Percentiles rank a stretch among this genome's conserved stretches.
phyloP scores from a whole-genome alignment of 2,113 vertebrate species.

The Junco hyemalis region DNA sequence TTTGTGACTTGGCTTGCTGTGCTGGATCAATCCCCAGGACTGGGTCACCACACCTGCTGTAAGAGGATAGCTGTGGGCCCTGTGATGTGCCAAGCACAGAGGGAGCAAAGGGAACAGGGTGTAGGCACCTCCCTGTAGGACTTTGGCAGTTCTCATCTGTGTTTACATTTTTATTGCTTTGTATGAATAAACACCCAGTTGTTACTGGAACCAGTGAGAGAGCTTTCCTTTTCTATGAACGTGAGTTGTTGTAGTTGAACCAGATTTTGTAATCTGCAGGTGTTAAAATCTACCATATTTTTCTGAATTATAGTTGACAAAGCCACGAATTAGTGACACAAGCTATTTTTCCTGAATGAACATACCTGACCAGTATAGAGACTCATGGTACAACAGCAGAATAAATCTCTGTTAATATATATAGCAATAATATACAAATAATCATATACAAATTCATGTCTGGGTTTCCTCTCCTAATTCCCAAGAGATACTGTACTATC shows the following conservation, averaged over 20 bases:
- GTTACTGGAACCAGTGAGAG: slow-evolving; percentile 36
- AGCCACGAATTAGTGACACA: slow-evolving; percentile 68
- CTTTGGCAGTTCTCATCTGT: neutral
- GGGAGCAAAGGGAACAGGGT: neutral
- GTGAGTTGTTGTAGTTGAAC: neutral
- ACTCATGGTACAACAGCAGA: slow-evolving; percentile 75
- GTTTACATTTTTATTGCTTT: neutral
- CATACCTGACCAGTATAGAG: slow-evolving; percentile 30
- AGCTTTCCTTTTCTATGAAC: slow-evolving; percentile 65
- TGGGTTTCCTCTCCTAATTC: slow-evolving; percentile 66
- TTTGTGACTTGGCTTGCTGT: neutral
- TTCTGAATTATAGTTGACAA: slow-evolving; percentile 62
- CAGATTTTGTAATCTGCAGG: slow-evolving; percentile 26
- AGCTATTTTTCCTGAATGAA: slow-evolving; percentile 67
- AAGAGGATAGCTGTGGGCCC: neutral
- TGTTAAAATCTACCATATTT: slow-evolving; percentile 44
- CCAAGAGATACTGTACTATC: slow-evolving; percentile 70
- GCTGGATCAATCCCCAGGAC: neutral
- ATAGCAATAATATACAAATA: neutral
- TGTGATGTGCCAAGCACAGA: neutral
- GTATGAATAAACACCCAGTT: neutral
- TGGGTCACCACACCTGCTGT: neutral
- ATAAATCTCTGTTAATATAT: slow-evolving; percentile 75
- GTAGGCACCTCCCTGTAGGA: neutral
- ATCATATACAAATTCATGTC: slow-evolving; percentile 25